phyloP scores from a whole-genome alignment of 2,888 invertebrate genomes.

The Junonia oenone region DNA sequence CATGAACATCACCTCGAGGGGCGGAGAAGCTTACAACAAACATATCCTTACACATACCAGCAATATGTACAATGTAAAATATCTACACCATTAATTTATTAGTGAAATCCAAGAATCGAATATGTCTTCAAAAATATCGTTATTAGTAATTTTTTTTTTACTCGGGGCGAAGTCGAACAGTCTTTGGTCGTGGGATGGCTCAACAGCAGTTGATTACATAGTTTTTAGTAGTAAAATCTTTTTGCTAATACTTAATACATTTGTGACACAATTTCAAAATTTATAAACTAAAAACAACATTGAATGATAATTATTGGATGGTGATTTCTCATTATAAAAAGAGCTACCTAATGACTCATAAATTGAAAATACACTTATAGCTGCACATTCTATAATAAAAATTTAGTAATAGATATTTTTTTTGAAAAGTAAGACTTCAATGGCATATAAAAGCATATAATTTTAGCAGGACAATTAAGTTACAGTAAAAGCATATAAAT shows the following conservation, averaged over 20 bases:
- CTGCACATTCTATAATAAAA: too few relatives aligned
- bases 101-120: not conserved
- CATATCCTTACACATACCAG: not conserved
- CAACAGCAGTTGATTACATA: not conserved
- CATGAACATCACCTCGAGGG: not conserved
- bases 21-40: not conserved
- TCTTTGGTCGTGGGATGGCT: slow-evolving; percentile 6
- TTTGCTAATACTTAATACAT: not conserved
- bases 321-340: too few relatives aligned
- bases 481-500: too few relatives aligned
- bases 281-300: too few relatives aligned
- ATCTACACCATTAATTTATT: not conserved
- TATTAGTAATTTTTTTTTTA: not conserved
- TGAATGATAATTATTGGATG: too few relatives aligned
- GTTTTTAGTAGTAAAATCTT: not conserved
- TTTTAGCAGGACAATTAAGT: too few relatives aligned
- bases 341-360: too few relatives aligned
- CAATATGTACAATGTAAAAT: not conserved
- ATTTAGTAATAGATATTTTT: too few relatives aligned
- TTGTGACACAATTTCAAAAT: too few relatives aligned
- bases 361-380: too few relatives aligned
- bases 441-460: too few relatives aligned
- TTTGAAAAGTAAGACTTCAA: too few relatives aligned
- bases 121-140: not conserved
- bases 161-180: not conserved